Evolutionary conservation across 2,888 invertebrate species (phyloP).

Genomic region (Xanthia togata): DNA sequence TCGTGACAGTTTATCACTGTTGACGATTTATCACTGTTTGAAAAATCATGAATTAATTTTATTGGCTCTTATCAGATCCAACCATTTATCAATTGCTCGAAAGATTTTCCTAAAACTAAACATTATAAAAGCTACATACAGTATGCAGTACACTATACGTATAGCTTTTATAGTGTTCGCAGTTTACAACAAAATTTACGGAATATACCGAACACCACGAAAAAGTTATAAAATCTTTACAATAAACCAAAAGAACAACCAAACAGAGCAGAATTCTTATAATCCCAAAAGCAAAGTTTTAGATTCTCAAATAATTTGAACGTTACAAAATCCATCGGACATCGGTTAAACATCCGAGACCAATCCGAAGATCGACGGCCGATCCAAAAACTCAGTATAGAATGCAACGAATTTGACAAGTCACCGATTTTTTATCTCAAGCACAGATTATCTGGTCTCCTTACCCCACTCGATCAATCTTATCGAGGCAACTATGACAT

Average conservation of each 20-base stretch:
- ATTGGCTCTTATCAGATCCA: not conserved
- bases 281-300: slow-evolving; percentile 34
- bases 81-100: not conserved
- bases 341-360: slow-evolving; percentile 74
- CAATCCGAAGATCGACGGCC: slow-evolving; percentile 76
- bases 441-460: slow-evolving; percentile 87
- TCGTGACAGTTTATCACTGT: not conserved
- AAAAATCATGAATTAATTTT: not conserved
- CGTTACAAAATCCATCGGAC: slow-evolving; percentile 66
- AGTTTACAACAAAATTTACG: not conserved
- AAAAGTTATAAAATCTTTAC: not conserved
- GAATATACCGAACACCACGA: not conserved
- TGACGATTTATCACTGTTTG: not conserved
- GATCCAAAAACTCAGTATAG: slow-evolving; percentile 78
- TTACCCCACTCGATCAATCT: slow-evolving; percentile 91
- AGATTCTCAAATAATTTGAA: slow-evolving; percentile 50
- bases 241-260: not conserved
- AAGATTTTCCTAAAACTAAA: not conserved
- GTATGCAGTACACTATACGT: too few species aligned
- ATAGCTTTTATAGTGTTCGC: not conserved
- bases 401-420: slow-evolving; percentile 90
- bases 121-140: too few species aligned
- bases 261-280: not conserved
- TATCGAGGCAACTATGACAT: slow-evolving; percentile 84
- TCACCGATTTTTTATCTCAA: slow-evolving; percentile 87